These are phyloP conservation scores for Upupa epops DNA, from an alignment of 2,113 vertebrate genomes.

Conservation along the genomic window DNA sequence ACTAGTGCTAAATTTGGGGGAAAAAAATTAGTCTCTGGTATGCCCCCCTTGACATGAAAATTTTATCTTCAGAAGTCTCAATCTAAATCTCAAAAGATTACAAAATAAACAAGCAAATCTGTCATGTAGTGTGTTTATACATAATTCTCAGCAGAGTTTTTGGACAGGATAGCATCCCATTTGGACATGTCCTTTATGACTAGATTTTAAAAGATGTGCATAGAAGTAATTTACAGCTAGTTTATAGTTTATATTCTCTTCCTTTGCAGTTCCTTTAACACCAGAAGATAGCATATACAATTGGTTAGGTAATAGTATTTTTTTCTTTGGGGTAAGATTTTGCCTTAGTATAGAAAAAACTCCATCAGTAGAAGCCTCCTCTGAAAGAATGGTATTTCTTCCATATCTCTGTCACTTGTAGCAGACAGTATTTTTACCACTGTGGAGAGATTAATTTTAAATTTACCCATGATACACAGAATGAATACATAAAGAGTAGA, in stretches of 20 bases:
- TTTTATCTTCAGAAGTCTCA: not conserved
- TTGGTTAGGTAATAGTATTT: not conserved
- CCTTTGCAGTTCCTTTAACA: not conserved
- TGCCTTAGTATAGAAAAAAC: not conserved
- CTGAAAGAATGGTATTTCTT: not conserved
- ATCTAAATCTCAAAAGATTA: not conserved
- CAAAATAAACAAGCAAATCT: not conserved
- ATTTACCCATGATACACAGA: not conserved
- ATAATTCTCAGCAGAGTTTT: not conserved
- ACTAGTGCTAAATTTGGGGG: not conserved
- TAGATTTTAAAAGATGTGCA: not conserved
- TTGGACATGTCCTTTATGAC: not conserved
- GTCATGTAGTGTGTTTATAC: not conserved
- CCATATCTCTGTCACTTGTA: not conserved
- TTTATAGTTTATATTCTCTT: not conserved
- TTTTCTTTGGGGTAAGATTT: not conserved
- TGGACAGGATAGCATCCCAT: not conserved
- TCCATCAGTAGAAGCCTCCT: not conserved
- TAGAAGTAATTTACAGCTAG: not conserved
- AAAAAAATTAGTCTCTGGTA: not conserved
- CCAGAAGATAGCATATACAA: not conserved
- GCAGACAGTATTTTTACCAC: not conserved
- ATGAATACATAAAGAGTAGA: not conserved
- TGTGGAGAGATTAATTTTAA: not conserved
- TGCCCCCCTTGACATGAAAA: not conserved